phyloP scores from a whole-genome alignment of 2,113 vertebrate genomes.

The Chloropsis cyanopogon region DNA sequence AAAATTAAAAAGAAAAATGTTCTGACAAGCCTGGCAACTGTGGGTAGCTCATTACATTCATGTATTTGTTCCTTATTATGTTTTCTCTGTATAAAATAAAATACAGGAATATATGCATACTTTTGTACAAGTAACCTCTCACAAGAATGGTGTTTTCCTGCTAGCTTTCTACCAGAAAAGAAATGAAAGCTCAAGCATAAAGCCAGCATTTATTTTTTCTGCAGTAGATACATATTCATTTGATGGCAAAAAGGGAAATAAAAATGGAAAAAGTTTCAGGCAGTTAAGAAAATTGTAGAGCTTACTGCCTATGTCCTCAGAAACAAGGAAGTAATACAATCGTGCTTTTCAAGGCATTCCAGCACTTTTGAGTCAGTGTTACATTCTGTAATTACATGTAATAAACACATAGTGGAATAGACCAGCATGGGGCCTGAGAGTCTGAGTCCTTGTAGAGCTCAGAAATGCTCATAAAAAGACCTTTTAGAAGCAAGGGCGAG shows the following conservation, averaged over 20 bases:
- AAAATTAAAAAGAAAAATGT: neutral
- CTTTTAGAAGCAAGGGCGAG: slow-evolving; percentile 24
- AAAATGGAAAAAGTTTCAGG: neutral
- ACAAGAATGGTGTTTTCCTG: neutral
- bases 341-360: neutral
- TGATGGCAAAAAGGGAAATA: neutral
- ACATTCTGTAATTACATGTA: slow-evolving; percentile 24
- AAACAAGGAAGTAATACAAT: neutral
- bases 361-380: neutral
- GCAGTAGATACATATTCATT: neutral
- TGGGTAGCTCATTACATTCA: neutral
- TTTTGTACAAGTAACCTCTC: neutral
- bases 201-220: neutral
- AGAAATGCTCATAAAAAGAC: slow-evolving; percentile 59
- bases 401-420: slow-evolving; percentile 55
- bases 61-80: neutral
- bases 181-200: neutral
- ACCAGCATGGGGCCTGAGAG: slow-evolving; percentile 40
- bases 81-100: neutral
- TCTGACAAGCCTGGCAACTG: neutral
- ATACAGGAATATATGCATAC: neutral
- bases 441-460: neutral
- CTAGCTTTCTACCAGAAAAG: neutral
- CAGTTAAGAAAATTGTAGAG: slow-evolving; percentile 22
- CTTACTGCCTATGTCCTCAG: neutral